Conservation (phyloP, 2,113 vertebrate species). For the Electrona antarctica region DNA sequence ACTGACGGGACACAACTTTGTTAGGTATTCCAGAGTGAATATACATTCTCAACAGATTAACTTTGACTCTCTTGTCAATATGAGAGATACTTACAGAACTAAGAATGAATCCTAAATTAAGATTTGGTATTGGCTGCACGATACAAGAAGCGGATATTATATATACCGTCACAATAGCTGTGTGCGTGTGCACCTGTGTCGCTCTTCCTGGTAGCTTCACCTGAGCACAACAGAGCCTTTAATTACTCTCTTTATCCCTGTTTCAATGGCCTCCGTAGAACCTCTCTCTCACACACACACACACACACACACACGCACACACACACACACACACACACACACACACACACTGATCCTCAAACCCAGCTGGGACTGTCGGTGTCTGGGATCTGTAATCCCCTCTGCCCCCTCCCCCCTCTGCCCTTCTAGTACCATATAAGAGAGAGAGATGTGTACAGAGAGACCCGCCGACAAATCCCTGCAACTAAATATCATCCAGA, state of each 20-base stretch:
- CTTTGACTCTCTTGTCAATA: no score
- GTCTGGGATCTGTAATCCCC: conserved; percentile 10
- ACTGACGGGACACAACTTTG: no score
- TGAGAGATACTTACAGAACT: no score
- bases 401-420: background rate
- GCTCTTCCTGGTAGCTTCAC: background rate
- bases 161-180: background rate
- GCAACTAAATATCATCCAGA: conserved; percentile 13
- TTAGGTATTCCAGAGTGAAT: no score
- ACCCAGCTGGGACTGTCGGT: background rate
- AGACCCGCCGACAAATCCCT: conserved; percentile 3
- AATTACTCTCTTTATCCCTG: background rate
- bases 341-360: background rate
- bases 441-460: background rate
- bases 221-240: conserved; percentile 6
- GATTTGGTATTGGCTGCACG: no score
- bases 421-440: background rate
- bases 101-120: no score
- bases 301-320: background rate
- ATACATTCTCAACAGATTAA: no score
- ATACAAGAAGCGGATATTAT: no score
- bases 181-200: conserved; percentile 19
- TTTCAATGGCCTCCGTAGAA: conserved; percentile 1
- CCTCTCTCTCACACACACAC: background rate
- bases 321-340: background rate